These are phyloP conservation scores for Pristionchus fissidentatus DNA, from an alignment of 2,888 invertebrate species.

Conservation along the genomic window DNA sequence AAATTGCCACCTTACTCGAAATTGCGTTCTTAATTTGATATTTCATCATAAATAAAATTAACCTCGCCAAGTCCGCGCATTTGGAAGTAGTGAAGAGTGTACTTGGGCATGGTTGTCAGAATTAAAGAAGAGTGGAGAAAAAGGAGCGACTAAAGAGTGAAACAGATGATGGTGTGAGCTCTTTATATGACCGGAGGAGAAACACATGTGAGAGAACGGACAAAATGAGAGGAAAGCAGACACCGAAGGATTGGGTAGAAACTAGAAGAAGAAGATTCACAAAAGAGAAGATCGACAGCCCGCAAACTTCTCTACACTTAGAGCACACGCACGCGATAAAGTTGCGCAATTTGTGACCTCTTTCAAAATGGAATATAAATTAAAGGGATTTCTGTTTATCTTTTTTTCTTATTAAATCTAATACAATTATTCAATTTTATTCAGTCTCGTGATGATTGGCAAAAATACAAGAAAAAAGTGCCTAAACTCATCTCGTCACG, in stretches of 20 bases:
- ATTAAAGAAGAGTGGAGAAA: not conserved
- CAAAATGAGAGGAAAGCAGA: not conserved
- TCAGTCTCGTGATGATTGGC: too few relatives aligned
- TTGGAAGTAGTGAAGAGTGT: slow-evolving; percentile 29
- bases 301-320: not conserved
- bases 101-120: not conserved
- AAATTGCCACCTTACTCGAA: not conserved
- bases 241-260: not conserved
- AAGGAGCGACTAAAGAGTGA: not conserved
- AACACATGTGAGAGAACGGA: not conserved
- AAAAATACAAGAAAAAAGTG: too few relatives aligned
- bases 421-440: too few relatives aligned
- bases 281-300: not conserved
- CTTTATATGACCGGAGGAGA: slow-evolving; percentile 4
- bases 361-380: too few relatives aligned
- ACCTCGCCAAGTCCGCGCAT: slow-evolving; percentile 16
- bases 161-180: not conserved
- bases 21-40: not conserved
- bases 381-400: too few relatives aligned
- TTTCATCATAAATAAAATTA: not conserved
- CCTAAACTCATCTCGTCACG: too few relatives aligned
- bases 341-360: too few relatives aligned
- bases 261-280: not conserved
- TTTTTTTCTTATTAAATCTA: too few relatives aligned
- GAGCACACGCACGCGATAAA: slow-evolving; percentile 1